phyloP scores from a whole-genome alignment of 2,113 vertebrate species.

The Pituophis catenifer region DNA sequence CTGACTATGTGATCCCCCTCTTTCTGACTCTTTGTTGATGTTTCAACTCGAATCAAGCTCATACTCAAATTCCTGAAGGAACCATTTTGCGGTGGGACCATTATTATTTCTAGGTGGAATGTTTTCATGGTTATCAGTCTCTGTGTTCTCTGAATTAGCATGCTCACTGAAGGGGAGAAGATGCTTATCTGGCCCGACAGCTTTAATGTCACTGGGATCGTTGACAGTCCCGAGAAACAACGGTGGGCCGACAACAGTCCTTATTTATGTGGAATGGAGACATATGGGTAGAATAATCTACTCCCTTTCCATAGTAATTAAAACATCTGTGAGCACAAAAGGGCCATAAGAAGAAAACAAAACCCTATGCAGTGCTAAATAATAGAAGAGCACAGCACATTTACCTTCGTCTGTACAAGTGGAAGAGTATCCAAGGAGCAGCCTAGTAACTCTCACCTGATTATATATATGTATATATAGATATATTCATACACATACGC shows the following conservation, averaged over 20 bases:
- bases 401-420: conserved; percentile 14
- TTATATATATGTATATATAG: not conserved
- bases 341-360: conserved; percentile 53
- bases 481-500: not conserved
- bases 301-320: conserved; percentile 93
- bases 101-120: conserved; percentile 94
- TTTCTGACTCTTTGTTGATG: not conserved
- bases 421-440: conserved; percentile 46
- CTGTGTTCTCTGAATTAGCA: conserved; percentile 84
- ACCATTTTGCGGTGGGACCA: conserved; percentile 52
- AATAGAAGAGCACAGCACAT: conserved; percentile 52
- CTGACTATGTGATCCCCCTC: not conserved
- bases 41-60: conserved; percentile 46
- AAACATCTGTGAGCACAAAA: conserved; percentile 89
- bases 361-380: conserved; percentile 51
- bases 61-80: conserved; percentile 61
- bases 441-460: conserved; percentile 51
- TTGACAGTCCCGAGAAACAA: conserved; percentile 69
- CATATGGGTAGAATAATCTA: conserved; percentile 93
- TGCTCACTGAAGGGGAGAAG: conserved; percentile 90
- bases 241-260: conserved; percentile 70
- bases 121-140: conserved; percentile 89
- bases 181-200: conserved; percentile 91
- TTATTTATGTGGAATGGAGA: conserved; percentile 82
- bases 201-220: conserved; percentile 78